Conservation (phyloP, 2,888 invertebrate genomes). For the Tromatobia lineatoria region DNA sequence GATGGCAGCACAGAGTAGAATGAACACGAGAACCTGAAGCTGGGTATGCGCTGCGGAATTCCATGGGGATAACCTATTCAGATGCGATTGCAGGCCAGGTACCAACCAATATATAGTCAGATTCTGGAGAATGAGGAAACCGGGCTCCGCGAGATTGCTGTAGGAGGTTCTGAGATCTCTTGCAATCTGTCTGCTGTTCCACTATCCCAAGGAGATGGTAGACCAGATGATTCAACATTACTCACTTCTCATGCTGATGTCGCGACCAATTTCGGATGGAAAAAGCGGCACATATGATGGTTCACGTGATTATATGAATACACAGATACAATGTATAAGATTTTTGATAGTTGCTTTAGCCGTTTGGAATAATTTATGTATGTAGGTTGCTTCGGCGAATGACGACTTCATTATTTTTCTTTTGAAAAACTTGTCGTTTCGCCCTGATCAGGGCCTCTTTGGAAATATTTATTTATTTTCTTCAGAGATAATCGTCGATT, state of each 20-base stretch:
- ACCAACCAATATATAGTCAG: constrained; percentile 18
- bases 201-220: neutral
- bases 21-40: constrained; percentile 54
- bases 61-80: constrained; percentile 56
- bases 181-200: constrained; percentile 8
- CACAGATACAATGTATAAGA: neutral
- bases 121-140: constrained; percentile 35
- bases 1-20: constrained; percentile 19
- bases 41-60: constrained; percentile 57
- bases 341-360: neutral
- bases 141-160: constrained; percentile 8
- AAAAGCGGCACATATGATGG: neutral
- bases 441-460: too few relatives aligned
- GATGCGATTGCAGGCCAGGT: constrained; percentile 60
- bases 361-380: too few relatives aligned
- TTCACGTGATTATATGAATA: neutral
- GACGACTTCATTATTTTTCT: too few relatives aligned
- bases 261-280: neutral
- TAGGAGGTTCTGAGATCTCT: constrained; percentile 16
- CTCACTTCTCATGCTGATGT: constrained; percentile 1
- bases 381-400: too few relatives aligned
- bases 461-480: too few relatives aligned
- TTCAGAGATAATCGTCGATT: too few relatives aligned
- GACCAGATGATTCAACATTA: constrained; percentile 22
- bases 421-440: too few relatives aligned